Evolutionary conservation across 2,888 invertebrate genomes (phyloP).

Genomic region (Dermolepida albohirtum): DNA sequence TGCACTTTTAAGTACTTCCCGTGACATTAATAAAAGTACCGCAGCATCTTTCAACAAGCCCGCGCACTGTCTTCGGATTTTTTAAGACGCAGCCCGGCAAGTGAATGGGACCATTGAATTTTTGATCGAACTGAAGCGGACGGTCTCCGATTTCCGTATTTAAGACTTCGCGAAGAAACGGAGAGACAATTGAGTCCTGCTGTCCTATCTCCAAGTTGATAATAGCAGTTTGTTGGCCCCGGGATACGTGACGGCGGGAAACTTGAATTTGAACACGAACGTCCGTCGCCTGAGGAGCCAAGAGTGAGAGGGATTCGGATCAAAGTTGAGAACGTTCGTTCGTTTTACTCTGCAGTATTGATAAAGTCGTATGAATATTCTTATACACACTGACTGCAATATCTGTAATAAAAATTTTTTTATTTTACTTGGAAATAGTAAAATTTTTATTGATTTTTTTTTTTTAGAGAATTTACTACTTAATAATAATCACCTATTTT

Average conservation of each 20-base stretch:
- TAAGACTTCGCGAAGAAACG: conserved; percentile 17
- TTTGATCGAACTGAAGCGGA: conserved; percentile 12
- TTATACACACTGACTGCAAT: background rate
- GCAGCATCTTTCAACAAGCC: too few relatives aligned
- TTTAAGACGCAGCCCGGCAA: background rate
- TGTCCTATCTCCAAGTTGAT: conserved; percentile 2
- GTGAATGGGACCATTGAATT: conserved; percentile 18
- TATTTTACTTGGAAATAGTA: background rate
- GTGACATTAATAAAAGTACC: conserved; percentile 19
- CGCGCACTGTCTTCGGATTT: too few relatives aligned
- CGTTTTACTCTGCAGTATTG: conserved; percentile 19
- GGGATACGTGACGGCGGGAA: conserved; percentile 26
- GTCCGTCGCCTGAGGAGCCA: background rate
- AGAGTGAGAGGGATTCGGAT: conserved; percentile 17
- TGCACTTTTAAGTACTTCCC: background rate
- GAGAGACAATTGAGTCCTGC: background rate
- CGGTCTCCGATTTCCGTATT: conserved; percentile 14
- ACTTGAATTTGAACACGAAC: conserved; percentile 8
- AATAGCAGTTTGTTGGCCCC: conserved; percentile 42
- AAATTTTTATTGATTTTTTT: background rate
- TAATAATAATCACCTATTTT: too few relatives aligned
- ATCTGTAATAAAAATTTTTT: background rate
- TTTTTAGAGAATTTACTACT: background rate
- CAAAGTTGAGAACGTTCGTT: conserved; percentile 44
- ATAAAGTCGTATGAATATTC: conserved; percentile 29